A percentile compares a stretch with the other conserved stretches of the same genome.
Conservation (phyloP, 2,113 vertebrate species). For the Etheostoma spectabile region DNA sequence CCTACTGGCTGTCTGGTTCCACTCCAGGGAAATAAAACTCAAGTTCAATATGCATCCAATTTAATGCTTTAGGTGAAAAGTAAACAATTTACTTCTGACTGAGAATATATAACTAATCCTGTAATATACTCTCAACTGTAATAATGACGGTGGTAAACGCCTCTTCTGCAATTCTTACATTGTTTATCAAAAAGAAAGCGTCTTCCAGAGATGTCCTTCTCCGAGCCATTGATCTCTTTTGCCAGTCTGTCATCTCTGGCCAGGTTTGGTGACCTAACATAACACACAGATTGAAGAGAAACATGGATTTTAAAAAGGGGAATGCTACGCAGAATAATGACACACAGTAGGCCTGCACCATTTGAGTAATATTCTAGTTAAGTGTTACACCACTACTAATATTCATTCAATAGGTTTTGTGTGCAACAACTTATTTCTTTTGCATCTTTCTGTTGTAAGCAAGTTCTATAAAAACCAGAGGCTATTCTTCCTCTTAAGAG, state of each 20-base stretch:
- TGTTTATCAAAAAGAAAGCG: constrained; percentile 71
- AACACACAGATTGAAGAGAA: neutral
- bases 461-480: neutral
- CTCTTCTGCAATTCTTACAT: constrained; percentile 49
- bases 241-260: constrained; percentile 54
- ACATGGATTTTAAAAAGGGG: neutral
- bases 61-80: neutral
- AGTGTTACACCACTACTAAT: too few species aligned
- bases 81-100: neutral
- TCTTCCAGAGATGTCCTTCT: constrained; percentile 53
- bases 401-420: neutral
- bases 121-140: neutral
- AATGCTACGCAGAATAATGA: neutral
- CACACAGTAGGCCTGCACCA: too few species aligned
- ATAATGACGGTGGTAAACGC: neutral
- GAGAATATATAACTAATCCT: neutral
- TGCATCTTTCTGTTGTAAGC: too few species aligned
- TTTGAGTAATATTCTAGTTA: neutral
- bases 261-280: constrained; percentile 46
- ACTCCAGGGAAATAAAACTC: neutral
- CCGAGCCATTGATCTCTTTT: constrained; percentile 28
- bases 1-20: constrained; percentile 49
- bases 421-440: neutral
- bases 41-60: neutral
- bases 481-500: neutral